phyloP scores from a whole-genome alignment of 2,797 vertebrate genomes.

The Macropus fuliginosus region DNA sequence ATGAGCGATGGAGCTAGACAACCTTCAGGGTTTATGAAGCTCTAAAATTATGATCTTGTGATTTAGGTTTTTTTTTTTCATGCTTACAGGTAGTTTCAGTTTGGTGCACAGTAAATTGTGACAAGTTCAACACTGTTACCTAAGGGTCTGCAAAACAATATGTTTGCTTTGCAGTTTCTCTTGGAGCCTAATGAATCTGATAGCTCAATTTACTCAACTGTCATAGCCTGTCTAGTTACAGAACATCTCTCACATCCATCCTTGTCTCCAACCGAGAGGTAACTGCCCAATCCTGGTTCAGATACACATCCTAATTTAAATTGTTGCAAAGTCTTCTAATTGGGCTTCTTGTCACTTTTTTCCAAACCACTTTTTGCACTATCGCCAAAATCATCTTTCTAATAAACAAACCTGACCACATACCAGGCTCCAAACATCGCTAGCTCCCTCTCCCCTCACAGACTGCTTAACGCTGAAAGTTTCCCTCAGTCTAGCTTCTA shows the following conservation, averaged over 20 bases:
- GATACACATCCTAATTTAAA: not conserved
- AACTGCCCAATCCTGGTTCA: not conserved
- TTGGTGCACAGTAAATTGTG: not conserved
- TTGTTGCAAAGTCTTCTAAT: not conserved
- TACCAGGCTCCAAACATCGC: not conserved
- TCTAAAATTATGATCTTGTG: not conserved
- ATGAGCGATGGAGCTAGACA: not conserved
- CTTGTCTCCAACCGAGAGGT: not conserved
- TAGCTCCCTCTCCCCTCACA: not conserved
- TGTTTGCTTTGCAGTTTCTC: slow-evolving; percentile 4
- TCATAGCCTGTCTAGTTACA: not conserved
- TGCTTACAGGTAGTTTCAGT: not conserved
- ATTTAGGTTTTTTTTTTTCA: not conserved
- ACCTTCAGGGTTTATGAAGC: not conserved
- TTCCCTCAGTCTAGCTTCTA: not conserved
- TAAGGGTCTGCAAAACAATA: slow-evolving; percentile 1
- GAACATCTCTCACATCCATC: not conserved
- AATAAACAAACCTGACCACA: not conserved
- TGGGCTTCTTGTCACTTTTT: not conserved
- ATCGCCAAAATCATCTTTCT: not conserved
- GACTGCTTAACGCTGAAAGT: not conserved
- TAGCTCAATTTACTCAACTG: not conserved
- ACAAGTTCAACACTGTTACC: not conserved
- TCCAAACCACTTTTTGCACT: not conserved
- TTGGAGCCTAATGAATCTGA: not conserved